Base-by-base conservation (phyloP, 2,888 invertebrate genomes). In the Belgica antarctica region DNA sequence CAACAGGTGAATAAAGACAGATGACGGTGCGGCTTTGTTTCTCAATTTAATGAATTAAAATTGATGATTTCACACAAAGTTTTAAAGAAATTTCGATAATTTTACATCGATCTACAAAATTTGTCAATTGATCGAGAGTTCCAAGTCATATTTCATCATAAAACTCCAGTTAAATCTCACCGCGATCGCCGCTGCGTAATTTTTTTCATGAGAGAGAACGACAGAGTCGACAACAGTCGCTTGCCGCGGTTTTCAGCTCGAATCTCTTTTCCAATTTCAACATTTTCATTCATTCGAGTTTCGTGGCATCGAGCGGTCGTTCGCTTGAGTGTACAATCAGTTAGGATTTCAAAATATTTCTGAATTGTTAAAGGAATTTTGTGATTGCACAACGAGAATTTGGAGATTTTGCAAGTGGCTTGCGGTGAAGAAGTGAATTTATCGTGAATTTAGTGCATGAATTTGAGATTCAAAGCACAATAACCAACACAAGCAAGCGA, bases 251-350 rank as follows among this genome's bases (percentile, higher is more conserved):
- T 31, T 31, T 31, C 12, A 31, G 12, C 34, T 31, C 12, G 7
- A 31, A 31, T 5, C 34, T 31, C 34, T 31, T 31, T 31, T 31
- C n/a, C n/a, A n/a, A n/a, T n/a, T n/a, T n/a, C n/a, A n/a, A n/a
- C n/a, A n/a, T n/a, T 52, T 52, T 52, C 22, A 52, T 52, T 52
- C 52, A 12, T 52, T 52, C 52, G 52, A 52, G 52, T 52, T 31
- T 12, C 7, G 34, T 31, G 34, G 34, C 34, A 31, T 31, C 34
- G 34, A 31, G 34, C 34, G 34, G 34, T 31, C 12, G 34, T 31
- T 17, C 52, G 52, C 5, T 52, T 52, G 41, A 5, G 41, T 41
- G 41, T n/a, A n/a, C n/a, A n/a, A 41, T 12, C 41, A 2, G 41
- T 41, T 41, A 15, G 12, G 41, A 3, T 2, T 15, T 3, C 2